Evolutionary conservation across 1,140 invertebrate species (phyloP), one percentile per base, ranked within the genome.

Genomic region (Prorops nasuta): DNA sequence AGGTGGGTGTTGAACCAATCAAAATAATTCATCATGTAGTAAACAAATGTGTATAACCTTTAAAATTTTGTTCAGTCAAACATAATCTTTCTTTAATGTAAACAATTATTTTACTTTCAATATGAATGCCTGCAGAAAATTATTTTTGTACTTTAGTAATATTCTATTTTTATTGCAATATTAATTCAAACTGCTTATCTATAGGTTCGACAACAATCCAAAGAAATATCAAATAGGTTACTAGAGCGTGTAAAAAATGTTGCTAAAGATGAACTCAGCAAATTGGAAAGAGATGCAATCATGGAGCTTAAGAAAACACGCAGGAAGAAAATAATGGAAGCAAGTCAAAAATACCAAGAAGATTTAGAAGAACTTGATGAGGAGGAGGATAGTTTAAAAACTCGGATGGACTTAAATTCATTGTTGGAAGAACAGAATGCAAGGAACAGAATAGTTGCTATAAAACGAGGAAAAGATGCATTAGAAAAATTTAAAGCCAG

Each of bases 121-220:
- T 28, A 28, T 6, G 10, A 6, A 6, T 4, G 24, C 24, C 4
- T 28, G 10, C 10, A 44, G 18, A 38, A 37, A 35, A 43, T 19
- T 22, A 9, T 35, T 38, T 12, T 24, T 45, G 16, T 14, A 32
- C 14, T 7, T 12, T 6, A 36, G 9, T 37, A 36, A 24, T 46
- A 37, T 24, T 43, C 7, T 32, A 15, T 22, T 36, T 9, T 31
- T 16, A n/a, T 31, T 31, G 22, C 8, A 24, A 7, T 22, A 10
- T 17, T 31, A 22, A 22, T 31, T 10, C 20, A 3, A n/a, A n/a
- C n/a, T n/a, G n/a, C n/a, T n/a, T n/a, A n/a, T n/a, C n/a, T 43
- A 28, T 37, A 80, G 79, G 80, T 81, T 31, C 68, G 79, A 22
- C 77, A 82, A 45, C 79, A 82, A 56, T 80, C 79, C 0, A 81